Base-by-base conservation (phyloP, 2,113 vertebrate genomes). In the Eretmochelys imbricata region DNA sequence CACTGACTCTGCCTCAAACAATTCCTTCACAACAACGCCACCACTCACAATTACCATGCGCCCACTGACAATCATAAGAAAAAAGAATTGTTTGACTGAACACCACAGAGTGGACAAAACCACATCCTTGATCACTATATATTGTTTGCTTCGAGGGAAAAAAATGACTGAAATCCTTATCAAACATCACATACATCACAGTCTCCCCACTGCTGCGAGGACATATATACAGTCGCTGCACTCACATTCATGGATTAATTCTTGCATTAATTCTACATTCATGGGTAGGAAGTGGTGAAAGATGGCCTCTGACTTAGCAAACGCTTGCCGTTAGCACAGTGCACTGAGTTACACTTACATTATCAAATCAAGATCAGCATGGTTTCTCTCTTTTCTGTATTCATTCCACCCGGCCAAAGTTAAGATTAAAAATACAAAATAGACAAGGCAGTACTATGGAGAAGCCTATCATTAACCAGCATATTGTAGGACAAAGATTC, bases 181-280 rank as follows among this genome's bases (percentile, higher is more conserved):
- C 53, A 54, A 54, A 54, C 53, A 54, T 54, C 19, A 53, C 51
- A 53, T 6, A 53, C 51, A 53, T 53, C 20, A 54, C 53, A 54
- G 8, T 54, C 53, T 22, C 53, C 22, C 53, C 53, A 22, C 53
- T 54, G 20, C 20, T 22, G 20, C 22, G 53, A 54, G 53, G 53
- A 54, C 53, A 20, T 7, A 19, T 53, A 53, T 53, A 53, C 53
- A 54, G 20, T 54, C 27, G 11, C 27, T n/a, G 62, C 16, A 69
- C 35, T 1, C 78, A 82, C 2, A 3, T 25, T 38, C 59, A 89
- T 87, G 85, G 17, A 57, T 24, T 85, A 80, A 79, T 1, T 16
- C 2, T 8, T 46, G 3, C 72, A 65, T 4, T 83, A 79, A 88
- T 5, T 1, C 72, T 1, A 13, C 0, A 1, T 22, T 19, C 90